A percentile compares a stretch with the other conserved stretches of the same genome.
These are phyloP conservation scores for Calliphora vicina DNA, from an alignment of 1,140 invertebrate genomes.

Conservation along the genomic window DNA sequence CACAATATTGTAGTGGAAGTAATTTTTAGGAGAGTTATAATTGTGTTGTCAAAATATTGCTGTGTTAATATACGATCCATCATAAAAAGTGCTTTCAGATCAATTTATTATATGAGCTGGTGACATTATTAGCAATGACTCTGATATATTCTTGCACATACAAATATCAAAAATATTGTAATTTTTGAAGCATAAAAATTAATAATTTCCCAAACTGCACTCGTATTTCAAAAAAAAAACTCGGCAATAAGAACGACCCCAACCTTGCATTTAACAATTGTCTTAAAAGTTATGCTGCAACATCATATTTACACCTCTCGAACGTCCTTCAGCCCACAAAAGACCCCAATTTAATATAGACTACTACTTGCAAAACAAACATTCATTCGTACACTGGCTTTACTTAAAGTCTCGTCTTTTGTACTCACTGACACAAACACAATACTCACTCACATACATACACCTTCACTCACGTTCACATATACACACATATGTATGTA, in stretches of 20 bases:
- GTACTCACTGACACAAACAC: constrained; percentile 14
- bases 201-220: background rate
- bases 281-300: background rate
- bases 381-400: background rate
- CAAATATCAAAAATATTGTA: too few species aligned
- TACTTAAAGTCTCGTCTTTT: constrained; percentile 1
- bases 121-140: too few species aligned
- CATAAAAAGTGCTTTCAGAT: too few species aligned
- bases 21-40: too few species aligned
- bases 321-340: constrained; percentile 33
- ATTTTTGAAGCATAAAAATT: too few species aligned
- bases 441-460: background rate
- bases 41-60: too few species aligned
- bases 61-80: too few species aligned
- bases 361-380: background rate
- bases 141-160: too few species aligned
- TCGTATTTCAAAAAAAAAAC: background rate
- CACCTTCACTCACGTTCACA: background rate
- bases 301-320: background rate
- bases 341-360: constrained; percentile 20
- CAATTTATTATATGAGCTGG: too few species aligned
- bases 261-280: background rate
- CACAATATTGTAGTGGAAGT: too few species aligned
- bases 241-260: background rate
- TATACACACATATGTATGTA: background rate